phyloP scores from a whole-genome alignment of 2,888 invertebrate genomes.

The Monopis laevigella region DNA sequence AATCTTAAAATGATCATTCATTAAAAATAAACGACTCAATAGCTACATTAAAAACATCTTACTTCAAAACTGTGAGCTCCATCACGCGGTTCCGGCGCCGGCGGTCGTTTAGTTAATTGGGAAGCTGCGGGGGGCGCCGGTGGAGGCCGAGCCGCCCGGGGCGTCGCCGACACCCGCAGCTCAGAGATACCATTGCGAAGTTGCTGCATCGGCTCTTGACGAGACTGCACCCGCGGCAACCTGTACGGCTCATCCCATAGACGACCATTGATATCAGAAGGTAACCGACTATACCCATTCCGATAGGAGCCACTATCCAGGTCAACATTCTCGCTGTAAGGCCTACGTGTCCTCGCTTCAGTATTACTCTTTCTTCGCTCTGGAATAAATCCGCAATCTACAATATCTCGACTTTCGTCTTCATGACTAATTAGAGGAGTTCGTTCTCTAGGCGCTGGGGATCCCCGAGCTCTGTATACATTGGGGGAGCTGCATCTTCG shows the following conservation, averaged over 20 bases:
- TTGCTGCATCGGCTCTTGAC: conserved; percentile 50
- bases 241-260: conserved; percentile 58
- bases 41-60: too few species aligned
- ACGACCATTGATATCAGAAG: conserved; percentile 34
- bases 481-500: conserved; percentile 58
- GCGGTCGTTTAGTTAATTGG: conserved; percentile 34
- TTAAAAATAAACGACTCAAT: too few species aligned
- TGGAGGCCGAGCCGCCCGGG: conserved; percentile 46
- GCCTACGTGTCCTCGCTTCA: conserved; percentile 42
- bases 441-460: conserved; percentile 35
- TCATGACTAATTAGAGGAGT: conserved; percentile 43
- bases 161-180: conserved; percentile 50
- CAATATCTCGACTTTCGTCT: conserved; percentile 49
- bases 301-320: conserved; percentile 42
- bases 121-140: conserved; percentile 37
- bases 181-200: conserved; percentile 50
- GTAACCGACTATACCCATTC: conserved; percentile 46
- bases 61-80: conserved; percentile 51
- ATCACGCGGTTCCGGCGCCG: conserved; percentile 53
- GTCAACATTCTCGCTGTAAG: conserved; percentile 59
- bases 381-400: conserved; percentile 42
- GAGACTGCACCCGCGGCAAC: conserved; percentile 46
- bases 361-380: conserved; percentile 41
- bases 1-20: too few species aligned
- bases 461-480: conserved; percentile 45